Base-by-base conservation (phyloP, 2,797 vertebrate species). In the Danio albolineatus region DNA sequence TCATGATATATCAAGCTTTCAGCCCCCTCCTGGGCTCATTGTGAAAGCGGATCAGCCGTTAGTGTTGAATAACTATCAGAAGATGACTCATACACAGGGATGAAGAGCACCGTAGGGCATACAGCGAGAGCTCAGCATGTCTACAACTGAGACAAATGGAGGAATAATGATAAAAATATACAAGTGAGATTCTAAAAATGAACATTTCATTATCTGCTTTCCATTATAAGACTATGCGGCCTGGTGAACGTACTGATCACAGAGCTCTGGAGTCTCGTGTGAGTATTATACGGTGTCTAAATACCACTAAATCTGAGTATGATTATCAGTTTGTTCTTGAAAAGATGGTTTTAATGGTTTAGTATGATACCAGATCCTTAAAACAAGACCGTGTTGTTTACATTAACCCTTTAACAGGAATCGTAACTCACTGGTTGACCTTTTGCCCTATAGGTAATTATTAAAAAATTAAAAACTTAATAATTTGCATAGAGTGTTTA, bases 81-180 rank as follows among this genome's bases (percentile, higher is more conserved):
- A 56, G 62, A 59, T 60, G 64, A 60, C 10, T 49, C 72, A 67
- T 73, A 48, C 16, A 0, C 46, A 54, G 61, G 28, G 44, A 66
- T 44, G 56, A 38, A 28, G 16, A 59, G 70, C 70, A 73, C 54
- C 19, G 21, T 54, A 8, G 38, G 62, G 39, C 21, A 66, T 36
- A 76, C 19, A 17, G 28, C 69, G 53, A 13, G 53, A 9, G 28
- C 53, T 59, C 43, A 77, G 21, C 53, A 48, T 0, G 41, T 9
- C 53, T 77, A 66, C 39, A 48, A 28, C 75, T 69, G 12, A 48
- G 61, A 81, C n/a, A 17, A n/a, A 39, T n/a, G n/a, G 8, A 70
- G 16, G 53, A 67, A 66, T 38, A 44, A 67, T 48, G 16, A 69
- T 44, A 59, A 67, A 48, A 77, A 59, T 48, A 67, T 48, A 59